These are phyloP conservation scores for Xestia c-nigrum DNA, from an alignment of 2,888 invertebrate species.

Conservation along the genomic window DNA sequence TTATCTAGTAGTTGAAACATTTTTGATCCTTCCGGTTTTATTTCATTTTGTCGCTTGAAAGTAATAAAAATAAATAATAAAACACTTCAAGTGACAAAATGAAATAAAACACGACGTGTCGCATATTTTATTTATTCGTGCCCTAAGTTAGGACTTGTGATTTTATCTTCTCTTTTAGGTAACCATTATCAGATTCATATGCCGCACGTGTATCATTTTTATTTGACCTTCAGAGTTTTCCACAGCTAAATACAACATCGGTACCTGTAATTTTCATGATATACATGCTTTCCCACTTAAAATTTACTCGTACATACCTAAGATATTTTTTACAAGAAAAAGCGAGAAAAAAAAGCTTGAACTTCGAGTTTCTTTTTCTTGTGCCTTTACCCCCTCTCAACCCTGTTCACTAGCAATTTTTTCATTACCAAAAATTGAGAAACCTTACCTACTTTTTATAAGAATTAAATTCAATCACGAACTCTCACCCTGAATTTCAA, in stretches of 20 bases:
- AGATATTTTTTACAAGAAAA: background rate
- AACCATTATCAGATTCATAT: background rate
- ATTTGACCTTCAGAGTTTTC: background rate
- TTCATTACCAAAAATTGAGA: constrained; percentile 19
- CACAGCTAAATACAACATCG: background rate
- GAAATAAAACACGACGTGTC: background rate
- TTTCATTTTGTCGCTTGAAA: background rate
- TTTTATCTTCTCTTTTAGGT: background rate
- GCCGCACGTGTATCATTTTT: constrained; percentile 17
- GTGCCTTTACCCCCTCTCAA: no score
- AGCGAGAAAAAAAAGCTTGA: background rate
- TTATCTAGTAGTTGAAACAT: background rate
- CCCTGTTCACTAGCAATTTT: background rate
- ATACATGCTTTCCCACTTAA: background rate
- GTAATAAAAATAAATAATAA: background rate
- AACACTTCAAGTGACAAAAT: background rate
- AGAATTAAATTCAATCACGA: constrained; percentile 72
- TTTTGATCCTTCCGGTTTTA: background rate
- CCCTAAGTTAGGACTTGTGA: background rate
- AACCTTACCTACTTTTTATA: constrained; percentile 41
- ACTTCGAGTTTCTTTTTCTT: background rate
- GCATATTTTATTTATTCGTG: background rate
- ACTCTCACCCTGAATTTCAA: constrained; percentile 67
- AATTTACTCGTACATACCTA: background rate
- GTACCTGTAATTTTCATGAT: background rate